Conservation (phyloP, 2,888 invertebrate genomes). For the Oscheius onirici region DNA sequence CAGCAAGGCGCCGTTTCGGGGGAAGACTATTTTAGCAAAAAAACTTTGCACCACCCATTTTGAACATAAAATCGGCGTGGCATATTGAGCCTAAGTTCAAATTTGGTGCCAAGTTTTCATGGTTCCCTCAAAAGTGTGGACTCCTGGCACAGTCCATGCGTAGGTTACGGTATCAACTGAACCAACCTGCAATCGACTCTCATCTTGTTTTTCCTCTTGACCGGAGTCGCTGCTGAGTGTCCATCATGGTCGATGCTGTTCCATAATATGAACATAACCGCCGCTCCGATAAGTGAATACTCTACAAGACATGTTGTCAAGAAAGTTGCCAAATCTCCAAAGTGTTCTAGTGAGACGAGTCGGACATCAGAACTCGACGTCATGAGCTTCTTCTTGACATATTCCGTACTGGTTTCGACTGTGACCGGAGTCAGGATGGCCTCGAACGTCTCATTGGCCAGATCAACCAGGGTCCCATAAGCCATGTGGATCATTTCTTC, state of each 20-base stretch:
- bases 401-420: neutral
- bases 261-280: conserved; percentile 70
- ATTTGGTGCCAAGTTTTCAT: no score
- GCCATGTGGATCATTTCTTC: conserved; percentile 9
- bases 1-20: no score
- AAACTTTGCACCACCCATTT: no score
- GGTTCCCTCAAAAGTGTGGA: no score
- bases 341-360: conserved; percentile 62
- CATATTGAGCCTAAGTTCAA: no score
- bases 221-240: conserved; percentile 34
- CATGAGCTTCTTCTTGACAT: neutral
- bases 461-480: conserved; percentile 10
- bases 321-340: conserved; percentile 69
- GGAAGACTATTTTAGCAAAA: no score
- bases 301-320: conserved; percentile 69
- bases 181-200: conserved; percentile 67
- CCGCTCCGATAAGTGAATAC: conserved; percentile 68
- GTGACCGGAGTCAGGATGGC: conserved; percentile 17
- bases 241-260: conserved; percentile 59
- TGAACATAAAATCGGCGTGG: no score
- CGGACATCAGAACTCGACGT: conserved; percentile 8
- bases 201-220: conserved; percentile 61
- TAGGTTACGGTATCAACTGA: no score
- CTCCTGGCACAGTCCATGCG: no score
- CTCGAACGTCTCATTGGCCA: conserved; percentile 31